Base-by-base conservation (phyloP, 2,113 vertebrate species). In the Calidris pygmaea region DNA sequence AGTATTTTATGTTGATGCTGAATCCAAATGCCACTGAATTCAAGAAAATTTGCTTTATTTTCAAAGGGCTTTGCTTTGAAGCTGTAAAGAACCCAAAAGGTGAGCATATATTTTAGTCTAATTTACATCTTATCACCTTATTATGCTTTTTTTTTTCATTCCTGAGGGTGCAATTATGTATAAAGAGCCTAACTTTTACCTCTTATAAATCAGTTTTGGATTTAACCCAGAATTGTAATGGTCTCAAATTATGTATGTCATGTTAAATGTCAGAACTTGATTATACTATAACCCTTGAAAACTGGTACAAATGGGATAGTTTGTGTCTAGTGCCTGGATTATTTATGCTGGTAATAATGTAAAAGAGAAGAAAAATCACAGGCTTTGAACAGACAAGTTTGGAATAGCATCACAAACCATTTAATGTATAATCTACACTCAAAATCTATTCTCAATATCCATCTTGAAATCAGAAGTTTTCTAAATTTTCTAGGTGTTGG, bases 91-190 rank as follows among this genome's bases (percentile, higher is more conserved):
- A 58, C 10, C 30, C 3, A 1, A 63, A 71, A 88, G 9, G 34
- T 81, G 43, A 85, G 23, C 20, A 48, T 70, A 26, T 35, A 71
- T 88, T 94, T 83, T 39, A 77, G 26, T 53, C 30, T 80, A 78
- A 92, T 87, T 90, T 95, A 80, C 21, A 84, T 41, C 19, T 95
- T 94, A 75, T 87, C 81, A 73, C 58, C 73, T 92, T 92, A 78
- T 87, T 92, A 76, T 85, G n/a, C 30, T 96, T 96, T 81, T 7
- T 75, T 75, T 92, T 43, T 84, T 92, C 78, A 75, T 60, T 95
- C 65, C 65, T 70, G 26, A 87, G 62, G 70, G 58, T 89, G n/a
- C 20, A 72, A 79, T 92, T 87, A 79, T 45, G 12, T 75, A n/a
- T n/a, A 90, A 89, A 89, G 10, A 78, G 4, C 14, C 29, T 82